These are phyloP conservation scores for Bellardia pandia DNA, from an alignment of 2,888 invertebrate genomes.

Conservation along the genomic window DNA sequence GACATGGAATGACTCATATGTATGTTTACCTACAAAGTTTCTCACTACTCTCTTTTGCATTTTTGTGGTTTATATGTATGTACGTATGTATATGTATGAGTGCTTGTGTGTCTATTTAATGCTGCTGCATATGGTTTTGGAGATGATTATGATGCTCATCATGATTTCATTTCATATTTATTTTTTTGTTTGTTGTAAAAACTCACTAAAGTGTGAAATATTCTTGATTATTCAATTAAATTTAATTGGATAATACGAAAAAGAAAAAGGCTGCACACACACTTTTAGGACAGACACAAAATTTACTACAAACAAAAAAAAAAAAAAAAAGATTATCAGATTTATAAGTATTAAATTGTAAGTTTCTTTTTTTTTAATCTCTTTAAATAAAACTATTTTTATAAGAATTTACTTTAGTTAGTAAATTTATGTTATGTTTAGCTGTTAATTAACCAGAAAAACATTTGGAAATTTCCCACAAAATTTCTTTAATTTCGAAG, in stretches of 20 bases:
- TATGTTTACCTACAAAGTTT: background rate
- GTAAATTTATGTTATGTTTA: background rate
- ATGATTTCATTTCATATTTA: background rate
- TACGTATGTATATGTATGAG: background rate
- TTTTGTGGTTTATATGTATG: constrained; percentile 43
- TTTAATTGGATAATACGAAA: constrained; percentile 62
- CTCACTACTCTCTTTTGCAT: constrained; percentile 3
- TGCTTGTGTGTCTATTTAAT: background rate
- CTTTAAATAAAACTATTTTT: background rate
- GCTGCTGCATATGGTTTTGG: constrained; percentile 34
- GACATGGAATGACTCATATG: no score
- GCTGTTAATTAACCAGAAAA: background rate
- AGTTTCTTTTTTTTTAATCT: background rate
- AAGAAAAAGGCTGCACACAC: background rate
- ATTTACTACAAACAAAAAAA: no score
- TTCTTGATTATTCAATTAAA: constrained; percentile 65
- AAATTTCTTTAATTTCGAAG: background rate
- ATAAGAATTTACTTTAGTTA: background rate
- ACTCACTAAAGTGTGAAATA: constrained; percentile 58
- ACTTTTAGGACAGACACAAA: no score
- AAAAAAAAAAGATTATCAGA: background rate
- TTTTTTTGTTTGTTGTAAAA: constrained; percentile 73
- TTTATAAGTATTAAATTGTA: background rate
- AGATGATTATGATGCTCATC: background rate
- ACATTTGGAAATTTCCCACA: background rate